Base-by-base conservation (phyloP, 2,888 invertebrate genomes). In the Xanthorhoe spadicearia region DNA sequence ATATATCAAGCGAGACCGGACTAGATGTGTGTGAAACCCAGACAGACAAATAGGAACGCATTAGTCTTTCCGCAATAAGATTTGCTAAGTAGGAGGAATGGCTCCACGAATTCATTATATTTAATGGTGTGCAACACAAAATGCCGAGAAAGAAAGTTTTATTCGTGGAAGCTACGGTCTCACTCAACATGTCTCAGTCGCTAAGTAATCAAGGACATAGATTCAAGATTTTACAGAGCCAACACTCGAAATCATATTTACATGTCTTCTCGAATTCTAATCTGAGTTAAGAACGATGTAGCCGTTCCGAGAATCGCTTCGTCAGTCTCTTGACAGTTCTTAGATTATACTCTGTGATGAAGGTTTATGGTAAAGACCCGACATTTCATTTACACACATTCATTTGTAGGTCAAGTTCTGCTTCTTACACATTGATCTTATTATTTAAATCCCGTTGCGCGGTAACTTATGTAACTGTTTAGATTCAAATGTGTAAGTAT, bases 261-360 rank as follows among this genome's bases (percentile, higher is more conserved):
- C 49, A 71, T 63, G 68, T 69, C 72, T 65, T 73, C 66, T 72
- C 64, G 61, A 73, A 73, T 69, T 65, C 66, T 70, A 71, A 73
- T 72, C 69, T 69, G 60, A 66, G 70, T 73, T 74, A 71, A 74
- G 64, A 70, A 77, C 66, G 69, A 75, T 63, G 57, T 61, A 35
- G 67, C 66, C 62, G 64, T 77, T 75, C 74, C 66, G 62, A 75
- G 75, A 73, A 77, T 64, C 67, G 68, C 72, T 65, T 66, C 68
- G 68, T 77, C 70, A 72, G 72, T 38, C 69, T 77, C 77, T 74
- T 80, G 81, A 78, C 81, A 80, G 76, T 73, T 74, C 66, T 74
- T 78, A 73, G 75, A 78, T 78, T 81, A 72, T 68, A 64, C 72
- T 61, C 74, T 48, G 48, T 80, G 81, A 81, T 74, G 79, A 76